These are phyloP conservation scores for Ditylenchus weischeri DNA, from an alignment of 2,888 invertebrate species.

Conservation along the genomic window DNA sequence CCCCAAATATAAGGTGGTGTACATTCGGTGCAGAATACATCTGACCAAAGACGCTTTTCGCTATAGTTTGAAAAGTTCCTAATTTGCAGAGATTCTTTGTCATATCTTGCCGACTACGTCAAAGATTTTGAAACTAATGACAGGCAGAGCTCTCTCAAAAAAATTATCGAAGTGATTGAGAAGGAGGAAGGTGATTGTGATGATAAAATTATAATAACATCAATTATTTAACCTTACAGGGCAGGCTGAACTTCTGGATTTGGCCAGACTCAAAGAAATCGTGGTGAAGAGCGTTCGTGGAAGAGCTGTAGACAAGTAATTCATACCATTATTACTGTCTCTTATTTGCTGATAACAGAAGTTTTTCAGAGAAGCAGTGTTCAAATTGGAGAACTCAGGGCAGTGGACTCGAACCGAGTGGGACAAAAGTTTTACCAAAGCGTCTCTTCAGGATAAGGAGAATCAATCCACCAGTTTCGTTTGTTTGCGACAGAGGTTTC, in stretches of 20 bases:
- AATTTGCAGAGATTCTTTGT: slow-evolving; percentile 30
- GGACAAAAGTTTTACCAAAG: slow-evolving; percentile 13
- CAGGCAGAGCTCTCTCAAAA: slow-evolving; percentile 16
- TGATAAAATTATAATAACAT: slow-evolving; percentile 6
- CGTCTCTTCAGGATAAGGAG: slow-evolving; percentile 4
- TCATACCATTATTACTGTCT: not conserved
- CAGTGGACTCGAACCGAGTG: slow-evolving; percentile 14
- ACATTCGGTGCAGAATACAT: not conserved
- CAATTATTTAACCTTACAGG: slow-evolving; percentile 10
- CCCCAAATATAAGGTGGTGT: too few species aligned
- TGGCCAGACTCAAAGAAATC: slow-evolving; percentile 28
- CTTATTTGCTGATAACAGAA: not conserved
- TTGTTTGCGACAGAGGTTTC: slow-evolving; percentile 24
- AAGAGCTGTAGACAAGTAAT: slow-evolving; percentile 13
- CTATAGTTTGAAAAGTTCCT: slow-evolving; percentile 6
- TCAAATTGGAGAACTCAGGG: slow-evolving; percentile 24
- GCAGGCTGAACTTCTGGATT: slow-evolving; percentile 23
- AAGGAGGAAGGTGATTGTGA: slow-evolving; percentile 14
- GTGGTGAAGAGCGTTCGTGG: slow-evolving; percentile 5
- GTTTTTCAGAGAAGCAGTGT: slow-evolving; percentile 23
- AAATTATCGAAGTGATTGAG: slow-evolving; percentile 19
- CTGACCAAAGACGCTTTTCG: not conserved
- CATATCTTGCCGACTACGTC: slow-evolving; percentile 28
- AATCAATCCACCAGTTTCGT: slow-evolving; percentile 22
- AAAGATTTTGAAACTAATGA: slow-evolving; percentile 19